Base-by-base conservation (phyloP, 1,140 invertebrate species). In the Neotoxoptera formosana region DNA sequence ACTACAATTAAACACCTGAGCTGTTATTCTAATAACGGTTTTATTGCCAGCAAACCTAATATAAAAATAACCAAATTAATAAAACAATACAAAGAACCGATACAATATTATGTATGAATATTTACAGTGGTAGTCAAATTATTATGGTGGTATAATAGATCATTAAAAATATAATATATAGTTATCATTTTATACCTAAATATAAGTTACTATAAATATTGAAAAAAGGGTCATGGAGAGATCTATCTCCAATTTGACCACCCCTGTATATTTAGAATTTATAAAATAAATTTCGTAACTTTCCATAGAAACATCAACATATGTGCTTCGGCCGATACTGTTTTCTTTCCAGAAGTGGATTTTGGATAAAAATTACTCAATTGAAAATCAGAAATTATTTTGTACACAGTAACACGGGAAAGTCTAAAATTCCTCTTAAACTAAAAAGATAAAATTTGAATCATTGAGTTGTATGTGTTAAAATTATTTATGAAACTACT, bases 1-100 rank as follows among this genome's bases (percentile, higher is more conserved):
- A 81, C 76, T 81, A 81, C 76, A 81, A 81, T 81, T 81, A n/a
- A 81, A 81, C 11, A 67, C 60, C 11, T 67, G 60, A 67, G 60
- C 60, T 67, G 30, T n/a, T 2, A 67, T 67, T 67, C 30, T 67
- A 30, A 67, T 30, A 67, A n/a, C 60, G 1, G 60, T 67, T 67
- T 67, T 67, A 67, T 67, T 67, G 8, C 60, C 60, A 67, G 60
- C 25, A 67, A 67, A 67, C 60, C 56, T 67, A n/a, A 67, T 7
- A 56, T 56, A 56, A 56, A 56, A 56, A 23, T 56, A 0, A 56
- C 21, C 7, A 23, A 56, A 56, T 56, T 56, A 56, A 56, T 56
- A 56, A 56, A 56, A 56, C 21, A 53, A 56, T 56, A 23, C 21
- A 56, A 56, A 56, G 21, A 56, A 56, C 53, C 7, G 7, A 56